phyloP scores from a whole-genome alignment of 2,888 invertebrate genomes.

The Drosophila monieri region DNA sequence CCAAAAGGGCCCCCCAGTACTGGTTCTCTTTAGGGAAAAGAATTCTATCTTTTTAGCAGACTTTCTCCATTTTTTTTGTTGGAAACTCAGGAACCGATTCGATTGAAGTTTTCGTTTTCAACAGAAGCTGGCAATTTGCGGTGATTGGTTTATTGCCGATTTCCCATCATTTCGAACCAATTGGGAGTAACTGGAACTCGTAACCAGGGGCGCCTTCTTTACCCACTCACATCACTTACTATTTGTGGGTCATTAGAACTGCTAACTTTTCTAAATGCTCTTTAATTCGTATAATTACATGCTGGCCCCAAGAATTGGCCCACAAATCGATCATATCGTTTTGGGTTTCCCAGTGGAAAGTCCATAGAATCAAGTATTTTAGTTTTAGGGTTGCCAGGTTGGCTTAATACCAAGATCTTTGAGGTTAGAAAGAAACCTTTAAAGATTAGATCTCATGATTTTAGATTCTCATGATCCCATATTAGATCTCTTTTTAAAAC shows the following conservation, averaged over 20 bases:
- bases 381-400: too few species aligned
- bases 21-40: not conserved
- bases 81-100: not conserved
- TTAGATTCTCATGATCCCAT: too few species aligned
- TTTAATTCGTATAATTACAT: slow-evolving; percentile 71
- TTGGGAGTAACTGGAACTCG: slow-evolving; percentile 35
- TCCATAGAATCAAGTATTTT: too few species aligned
- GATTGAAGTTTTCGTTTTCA: slow-evolving; percentile 58
- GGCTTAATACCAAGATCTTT: too few species aligned
- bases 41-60: not conserved
- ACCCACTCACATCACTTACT: slow-evolving; percentile 11
- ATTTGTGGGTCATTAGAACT: slow-evolving; percentile 73
- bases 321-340: not conserved
- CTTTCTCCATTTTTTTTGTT: slow-evolving; percentile 11
- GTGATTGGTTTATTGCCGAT: slow-evolving; percentile 52
- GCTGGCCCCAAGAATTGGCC: slow-evolving; percentile 12
- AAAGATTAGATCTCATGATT: too few species aligned
- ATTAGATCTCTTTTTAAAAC: too few species aligned
- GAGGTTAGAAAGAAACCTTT: too few species aligned
- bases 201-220: slow-evolving; percentile 17
- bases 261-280: slow-evolving; percentile 61
- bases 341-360: not conserved
- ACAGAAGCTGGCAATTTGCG: slow-evolving; percentile 67
- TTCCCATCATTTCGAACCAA: slow-evolving; percentile 37
- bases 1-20: slow-evolving; percentile 2